Evolutionary conservation across 2,113 vertebrate species (phyloP).

Genomic region (Rissa tridactyla): DNA sequence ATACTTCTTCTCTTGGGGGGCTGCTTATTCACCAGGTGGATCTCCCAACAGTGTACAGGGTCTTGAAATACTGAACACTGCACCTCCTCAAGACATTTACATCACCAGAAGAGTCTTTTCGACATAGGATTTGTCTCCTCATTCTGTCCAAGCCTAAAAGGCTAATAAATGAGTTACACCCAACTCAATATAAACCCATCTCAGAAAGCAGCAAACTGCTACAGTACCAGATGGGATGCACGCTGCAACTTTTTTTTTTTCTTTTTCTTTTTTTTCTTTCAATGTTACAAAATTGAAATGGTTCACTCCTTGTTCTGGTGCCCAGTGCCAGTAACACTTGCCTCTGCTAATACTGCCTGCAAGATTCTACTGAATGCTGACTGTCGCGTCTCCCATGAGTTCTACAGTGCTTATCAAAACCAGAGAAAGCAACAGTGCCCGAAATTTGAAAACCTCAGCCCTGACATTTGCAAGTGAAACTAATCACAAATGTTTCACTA

Average conservation of each 20-base stretch:
- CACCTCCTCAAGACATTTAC: not conserved
- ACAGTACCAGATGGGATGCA: too few species aligned
- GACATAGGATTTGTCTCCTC: not conserved
- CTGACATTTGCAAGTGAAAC: not conserved
- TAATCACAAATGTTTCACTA: not conserved
- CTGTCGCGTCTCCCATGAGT: fast-evolving
- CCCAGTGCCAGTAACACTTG: not conserved
- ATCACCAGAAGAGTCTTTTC: not conserved
- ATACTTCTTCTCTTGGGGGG: not conserved
- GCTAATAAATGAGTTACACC: not conserved
- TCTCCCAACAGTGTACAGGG: fast-evolving
- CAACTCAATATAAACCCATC: too few species aligned
- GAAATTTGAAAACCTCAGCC: not conserved
- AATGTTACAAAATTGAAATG: not conserved
- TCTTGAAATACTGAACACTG: not conserved
- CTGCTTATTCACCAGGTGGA: not conserved
- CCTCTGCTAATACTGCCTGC: not conserved
- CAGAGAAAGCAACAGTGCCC: not conserved
- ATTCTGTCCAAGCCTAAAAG: not conserved
- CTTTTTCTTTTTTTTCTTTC: not conserved
- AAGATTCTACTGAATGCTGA: not conserved
- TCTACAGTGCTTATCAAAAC: not conserved
- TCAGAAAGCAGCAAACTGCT: not conserved
- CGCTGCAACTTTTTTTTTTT: too few species aligned
- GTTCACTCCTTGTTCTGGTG: not conserved